Conservation (phyloP, 2,113 vertebrate species). For the Spermophilus dauricus region DNA sequence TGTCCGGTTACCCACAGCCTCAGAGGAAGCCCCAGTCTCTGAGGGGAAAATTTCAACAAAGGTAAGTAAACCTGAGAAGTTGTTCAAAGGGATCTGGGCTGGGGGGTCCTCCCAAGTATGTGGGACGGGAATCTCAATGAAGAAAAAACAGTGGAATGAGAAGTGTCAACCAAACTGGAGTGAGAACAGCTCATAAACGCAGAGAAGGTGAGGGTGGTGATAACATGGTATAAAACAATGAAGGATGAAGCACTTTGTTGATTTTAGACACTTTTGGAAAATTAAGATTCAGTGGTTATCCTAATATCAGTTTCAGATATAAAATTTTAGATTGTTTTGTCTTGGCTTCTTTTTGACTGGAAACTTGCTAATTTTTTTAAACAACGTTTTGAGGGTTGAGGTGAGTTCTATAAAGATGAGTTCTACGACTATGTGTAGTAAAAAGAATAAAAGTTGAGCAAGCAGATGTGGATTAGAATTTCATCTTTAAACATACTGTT, state of each 20-base stretch:
- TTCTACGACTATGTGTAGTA: background rate
- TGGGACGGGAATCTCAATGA: background rate
- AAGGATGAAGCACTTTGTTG: background rate
- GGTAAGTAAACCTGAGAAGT: conserved; percentile 62
- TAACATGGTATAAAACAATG: background rate
- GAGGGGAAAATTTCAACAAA: background rate
- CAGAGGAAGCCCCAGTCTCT: background rate
- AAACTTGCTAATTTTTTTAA: background rate
- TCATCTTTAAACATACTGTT: background rate
- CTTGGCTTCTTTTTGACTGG: background rate
- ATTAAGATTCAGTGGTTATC: background rate
- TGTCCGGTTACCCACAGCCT: conserved; percentile 83
- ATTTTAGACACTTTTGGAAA: background rate
- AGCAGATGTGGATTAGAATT: conserved; percentile 7
- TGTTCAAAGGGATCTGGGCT: background rate
- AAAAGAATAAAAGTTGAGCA: background rate
- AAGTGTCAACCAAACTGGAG: background rate
- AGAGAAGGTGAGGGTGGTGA: background rate
- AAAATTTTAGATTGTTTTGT: background rate
- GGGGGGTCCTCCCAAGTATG: background rate
- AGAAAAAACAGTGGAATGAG: background rate
- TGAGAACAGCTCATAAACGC: background rate
- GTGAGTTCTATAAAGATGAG: no score
- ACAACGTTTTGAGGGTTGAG: background rate
- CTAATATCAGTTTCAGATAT: background rate